Evolutionary conservation across 2,888 invertebrate genomes (phyloP).

Genomic region (Polydrusus cervinus): DNA sequence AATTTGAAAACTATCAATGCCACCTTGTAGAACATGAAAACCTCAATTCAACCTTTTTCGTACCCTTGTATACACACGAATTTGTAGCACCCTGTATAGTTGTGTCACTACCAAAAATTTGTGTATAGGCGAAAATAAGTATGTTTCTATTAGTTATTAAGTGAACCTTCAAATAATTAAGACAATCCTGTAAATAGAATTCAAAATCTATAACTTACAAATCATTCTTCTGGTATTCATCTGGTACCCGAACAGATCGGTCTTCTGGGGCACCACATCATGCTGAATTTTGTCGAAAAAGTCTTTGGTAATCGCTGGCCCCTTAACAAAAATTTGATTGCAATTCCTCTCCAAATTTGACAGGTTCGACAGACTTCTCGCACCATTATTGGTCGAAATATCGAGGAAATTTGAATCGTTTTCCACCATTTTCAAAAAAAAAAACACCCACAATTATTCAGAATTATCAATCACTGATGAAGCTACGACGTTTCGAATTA

Average conservation of each 20-base stretch:
- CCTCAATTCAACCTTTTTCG: too few species aligned
- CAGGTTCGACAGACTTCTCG: slow-evolving; percentile 42
- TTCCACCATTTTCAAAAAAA: slow-evolving; percentile 25
- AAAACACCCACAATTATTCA: neutral
- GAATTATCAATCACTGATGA: neutral
- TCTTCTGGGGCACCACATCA: slow-evolving; percentile 64
- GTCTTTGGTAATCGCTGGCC: slow-evolving; percentile 66
- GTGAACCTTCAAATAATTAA: too few species aligned
- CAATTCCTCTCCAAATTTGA: slow-evolving; percentile 64
- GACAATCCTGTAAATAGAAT: too few species aligned
- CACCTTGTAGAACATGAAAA: too few species aligned
- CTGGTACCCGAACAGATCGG: slow-evolving; percentile 65
- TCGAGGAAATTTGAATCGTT: slow-evolving; percentile 16
- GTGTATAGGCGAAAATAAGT: too few species aligned
- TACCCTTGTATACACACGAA: too few species aligned
- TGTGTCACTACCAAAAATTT: too few species aligned
- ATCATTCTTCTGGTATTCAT: slow-evolving; percentile 65
- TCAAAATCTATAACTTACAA: slow-evolving; percentile 62
- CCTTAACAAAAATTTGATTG: slow-evolving; percentile 66
- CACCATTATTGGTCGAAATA: neutral
- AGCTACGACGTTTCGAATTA: neutral
- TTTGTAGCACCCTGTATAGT: too few species aligned
- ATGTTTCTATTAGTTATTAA: too few species aligned
- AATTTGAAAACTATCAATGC: too few species aligned
- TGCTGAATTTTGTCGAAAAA: slow-evolving; percentile 66